Conservation (phyloP, 2,888 invertebrate species). For the Noctua fimbriata region DNA sequence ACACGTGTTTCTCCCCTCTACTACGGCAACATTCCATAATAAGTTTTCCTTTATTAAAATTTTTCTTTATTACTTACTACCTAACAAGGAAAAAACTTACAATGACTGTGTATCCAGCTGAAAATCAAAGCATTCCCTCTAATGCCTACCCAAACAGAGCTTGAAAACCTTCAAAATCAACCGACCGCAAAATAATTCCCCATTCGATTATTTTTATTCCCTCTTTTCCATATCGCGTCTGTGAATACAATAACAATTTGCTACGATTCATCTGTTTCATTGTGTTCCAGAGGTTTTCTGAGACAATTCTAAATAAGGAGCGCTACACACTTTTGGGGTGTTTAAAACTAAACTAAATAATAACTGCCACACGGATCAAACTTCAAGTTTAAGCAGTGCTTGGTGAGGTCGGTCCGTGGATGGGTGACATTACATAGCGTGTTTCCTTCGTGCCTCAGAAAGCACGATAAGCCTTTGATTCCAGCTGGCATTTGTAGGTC, state of each 20-base stretch:
- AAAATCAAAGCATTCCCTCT: slow-evolving; percentile 27
- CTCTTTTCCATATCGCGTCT: slow-evolving; percentile 48
- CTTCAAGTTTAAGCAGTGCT: background rate
- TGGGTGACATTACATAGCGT: background rate
- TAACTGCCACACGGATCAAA: background rate
- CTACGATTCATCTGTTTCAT: slow-evolving; percentile 53
- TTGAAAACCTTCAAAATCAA: slow-evolving; percentile 19
- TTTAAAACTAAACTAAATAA: too few species aligned
- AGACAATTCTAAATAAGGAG: slow-evolving; percentile 22
- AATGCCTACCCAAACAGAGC: slow-evolving; percentile 26
- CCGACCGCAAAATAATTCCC: slow-evolving; percentile 47
- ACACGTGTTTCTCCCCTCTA: background rate
- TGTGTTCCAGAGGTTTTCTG: slow-evolving; percentile 38
- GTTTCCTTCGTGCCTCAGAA: background rate
- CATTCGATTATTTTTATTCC: slow-evolving; percentile 63
- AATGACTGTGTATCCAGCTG: background rate
- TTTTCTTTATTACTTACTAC: background rate
- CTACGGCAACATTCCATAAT: background rate
- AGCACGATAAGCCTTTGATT: too few species aligned
- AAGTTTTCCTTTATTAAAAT: background rate
- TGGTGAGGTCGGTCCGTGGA: background rate
- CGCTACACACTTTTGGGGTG: background rate
- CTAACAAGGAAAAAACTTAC: background rate
- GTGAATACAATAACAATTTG: slow-evolving; percentile 63
- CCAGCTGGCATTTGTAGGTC: too few species aligned